These are phyloP conservation scores for Penelope pileata DNA, from an alignment of 2,113 vertebrate species.

Conservation along the genomic window DNA sequence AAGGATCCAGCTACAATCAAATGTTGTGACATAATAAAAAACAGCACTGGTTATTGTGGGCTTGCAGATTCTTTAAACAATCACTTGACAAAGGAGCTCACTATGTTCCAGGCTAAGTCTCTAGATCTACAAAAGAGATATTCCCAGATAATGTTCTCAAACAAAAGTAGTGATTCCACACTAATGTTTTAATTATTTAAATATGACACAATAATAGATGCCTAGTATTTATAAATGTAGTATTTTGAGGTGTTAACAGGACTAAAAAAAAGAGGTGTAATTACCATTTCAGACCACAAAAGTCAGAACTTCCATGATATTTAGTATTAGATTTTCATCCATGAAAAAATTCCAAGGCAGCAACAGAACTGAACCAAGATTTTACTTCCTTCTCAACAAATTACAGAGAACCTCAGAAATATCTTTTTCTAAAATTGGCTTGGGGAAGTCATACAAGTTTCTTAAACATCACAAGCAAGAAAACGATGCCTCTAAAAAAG, in stretches of 20 bases:
- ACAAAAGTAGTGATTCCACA: neutral
- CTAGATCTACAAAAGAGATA: neutral
- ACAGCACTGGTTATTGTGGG: neutral
- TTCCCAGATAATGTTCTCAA: neutral
- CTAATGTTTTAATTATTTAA: neutral
- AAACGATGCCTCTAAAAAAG: neutral
- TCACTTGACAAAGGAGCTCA: neutral
- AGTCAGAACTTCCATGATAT: neutral
- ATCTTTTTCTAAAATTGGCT: neutral
- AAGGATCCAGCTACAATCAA: neutral
- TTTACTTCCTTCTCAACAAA: neutral
- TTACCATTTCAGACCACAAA: neutral
- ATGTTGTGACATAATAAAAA: neutral
- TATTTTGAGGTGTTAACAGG: neutral
- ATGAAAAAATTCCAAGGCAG: neutral
- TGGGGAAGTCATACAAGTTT: neutral
- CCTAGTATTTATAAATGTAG: neutral
- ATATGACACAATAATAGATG: neutral
- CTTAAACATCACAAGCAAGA: neutral
- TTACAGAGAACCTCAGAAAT: neutral
- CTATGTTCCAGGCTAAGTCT: neutral
- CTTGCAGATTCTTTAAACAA: neutral
- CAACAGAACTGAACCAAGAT: neutral
- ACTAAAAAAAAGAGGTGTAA: neutral
- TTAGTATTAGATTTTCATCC: neutral